These are phyloP conservation scores for Heteractis magnifica DNA, from an alignment of 92 coral and sea anemone genomes.

Conservation along the genomic window DNA sequence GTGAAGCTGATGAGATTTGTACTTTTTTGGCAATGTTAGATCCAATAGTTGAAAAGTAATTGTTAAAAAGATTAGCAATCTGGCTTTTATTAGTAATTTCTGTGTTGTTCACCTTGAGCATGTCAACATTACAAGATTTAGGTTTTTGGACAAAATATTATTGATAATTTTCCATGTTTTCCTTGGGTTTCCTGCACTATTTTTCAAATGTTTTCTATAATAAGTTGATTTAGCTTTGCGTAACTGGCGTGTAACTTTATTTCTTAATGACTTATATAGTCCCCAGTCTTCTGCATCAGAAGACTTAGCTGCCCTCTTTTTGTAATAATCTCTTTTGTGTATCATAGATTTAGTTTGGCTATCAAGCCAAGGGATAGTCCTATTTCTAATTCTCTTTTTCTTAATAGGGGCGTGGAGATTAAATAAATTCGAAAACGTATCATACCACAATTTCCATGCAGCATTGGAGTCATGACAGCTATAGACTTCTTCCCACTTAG, in stretches of 20 bases:
- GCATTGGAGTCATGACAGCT: too few relatives aligned
- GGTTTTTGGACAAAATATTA: not conserved
- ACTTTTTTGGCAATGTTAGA: constrained; percentile 15
- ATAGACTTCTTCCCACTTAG: too few relatives aligned
- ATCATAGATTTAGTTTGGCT: too few relatives aligned
- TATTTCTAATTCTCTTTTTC: too few relatives aligned
- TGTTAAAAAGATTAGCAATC: constrained; percentile 15
- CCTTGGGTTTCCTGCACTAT: constrained; percentile 16
- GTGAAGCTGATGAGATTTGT: not conserved
- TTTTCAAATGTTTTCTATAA: not conserved
- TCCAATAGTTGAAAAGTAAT: constrained; percentile 14
- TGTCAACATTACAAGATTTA: constrained; percentile 9
- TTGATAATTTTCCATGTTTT: constrained; percentile 10
- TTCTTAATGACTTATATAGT: constrained; percentile 1
- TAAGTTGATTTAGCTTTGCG: constrained; percentile 4
- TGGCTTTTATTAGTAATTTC: constrained; percentile 10
- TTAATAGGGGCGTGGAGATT: too few relatives aligned
- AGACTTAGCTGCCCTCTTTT: too few relatives aligned
- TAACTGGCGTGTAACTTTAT: not conserved
- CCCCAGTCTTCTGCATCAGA: too few relatives aligned
- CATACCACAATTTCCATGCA: too few relatives aligned
- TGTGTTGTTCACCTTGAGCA: not conserved
- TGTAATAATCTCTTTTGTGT: too few relatives aligned
- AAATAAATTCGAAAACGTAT: too few relatives aligned
- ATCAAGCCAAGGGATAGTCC: too few relatives aligned